These are phyloP conservation scores for Chrysoperla carnea DNA, from an alignment of 1,140 invertebrate species.

Conservation along the genomic window DNA sequence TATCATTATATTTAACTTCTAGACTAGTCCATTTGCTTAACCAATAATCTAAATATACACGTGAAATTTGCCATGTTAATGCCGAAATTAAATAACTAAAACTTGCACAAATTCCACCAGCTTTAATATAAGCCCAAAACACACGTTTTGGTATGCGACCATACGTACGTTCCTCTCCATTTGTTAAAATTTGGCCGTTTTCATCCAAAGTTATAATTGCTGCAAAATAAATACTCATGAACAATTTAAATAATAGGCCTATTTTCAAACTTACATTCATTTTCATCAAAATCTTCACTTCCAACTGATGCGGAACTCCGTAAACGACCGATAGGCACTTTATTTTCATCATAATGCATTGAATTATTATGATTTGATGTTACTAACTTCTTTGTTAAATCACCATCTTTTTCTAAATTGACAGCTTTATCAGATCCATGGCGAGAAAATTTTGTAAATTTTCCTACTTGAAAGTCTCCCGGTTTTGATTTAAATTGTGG, in stretches of 20 bases:
- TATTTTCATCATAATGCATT: neutral
- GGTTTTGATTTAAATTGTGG: neutral
- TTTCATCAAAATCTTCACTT: neutral
- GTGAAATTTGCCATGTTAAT: constrained; percentile 33
- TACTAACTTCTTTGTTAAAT: no score
- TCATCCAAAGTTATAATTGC: constrained; percentile 7
- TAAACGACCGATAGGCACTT: neutral
- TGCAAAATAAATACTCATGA: neutral
- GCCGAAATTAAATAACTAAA: constrained; percentile 33
- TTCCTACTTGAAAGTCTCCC: no score
- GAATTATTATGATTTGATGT: no score
- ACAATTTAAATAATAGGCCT: neutral
- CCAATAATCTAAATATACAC: constrained; percentile 43
- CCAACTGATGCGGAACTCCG: neutral
- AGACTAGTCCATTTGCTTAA: constrained; percentile 36
- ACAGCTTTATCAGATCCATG: no score
- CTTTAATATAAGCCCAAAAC: constrained; percentile 41
- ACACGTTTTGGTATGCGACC: constrained; percentile 38
- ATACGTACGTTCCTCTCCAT: constrained; percentile 36
- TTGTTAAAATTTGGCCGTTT: constrained; percentile 12
- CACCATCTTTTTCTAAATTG: no score
- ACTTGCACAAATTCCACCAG: constrained; percentile 36
- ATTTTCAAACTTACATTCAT: neutral
- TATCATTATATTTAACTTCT: neutral
- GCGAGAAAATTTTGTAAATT: no score